Base-by-base conservation (phyloP, 2,888 invertebrate genomes). In the Tetragonula carbonaria region DNA sequence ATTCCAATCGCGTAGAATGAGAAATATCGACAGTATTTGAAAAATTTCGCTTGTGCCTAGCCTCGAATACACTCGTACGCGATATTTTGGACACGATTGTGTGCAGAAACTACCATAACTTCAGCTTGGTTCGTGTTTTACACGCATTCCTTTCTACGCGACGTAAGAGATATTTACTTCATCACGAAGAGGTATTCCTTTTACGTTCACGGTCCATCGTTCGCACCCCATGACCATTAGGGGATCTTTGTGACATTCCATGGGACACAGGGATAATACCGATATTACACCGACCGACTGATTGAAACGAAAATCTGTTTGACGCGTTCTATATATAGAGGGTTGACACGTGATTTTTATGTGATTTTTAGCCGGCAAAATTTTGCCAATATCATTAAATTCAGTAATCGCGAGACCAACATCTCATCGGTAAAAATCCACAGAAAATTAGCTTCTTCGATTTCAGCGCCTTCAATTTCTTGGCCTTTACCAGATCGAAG, bases 131-230 rank as follows among this genome's bases (percentile, higher is more conserved):
- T 67, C 81, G 59, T 72, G 65, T 67, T 74, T 74, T 57, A 23
- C 77, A 74, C 63, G 81, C 68, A 73, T 82, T 68, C 57, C 68
- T 78, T 82, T 74, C 74, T 71, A 23, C 11, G 66, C 82, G 84
- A 88, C 78, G 85, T 80, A 89, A 86, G 86, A 86, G 87, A 86
- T 86, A 82, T 84, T 90, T 87, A 82, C 85, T 90, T 87, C 78
- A 82, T 88, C 88, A 90, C 57, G 3, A 8, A 16, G 14, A 78
- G 78, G 72, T 74, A 84, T 84, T 75, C 74, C 74, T 80, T 82
- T 84, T 83, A 86, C 86, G 55, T 74, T 65, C 74, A 73, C 38
- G 23, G 51, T 72, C 86, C 62, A 87, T 87, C 87, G 82, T 85
- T 81, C 73, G 80, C 78, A 28, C 72, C 83, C 76, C 74, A 23